A percentile compares a stretch with the other conserved stretches of the same genome.
These are phyloP conservation scores for honey bee (Apis mellifera) DNA, from an alignment of 1,140 invertebrate species.

Conservation along the genomic window Amel_HAv3.1 CM009942.2:6466501-6467000, in stretches of 20 bases:
- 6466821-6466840: slow-evolving; percentile 22
- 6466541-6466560: slow-evolving; percentile 51
- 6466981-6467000: neutral
- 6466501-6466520: neutral
- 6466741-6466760: slow-evolving; percentile 6
- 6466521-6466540: slow-evolving; percentile 41
- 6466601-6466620: slow-evolving; percentile 44
- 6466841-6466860: slow-evolving; percentile 7
- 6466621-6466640: slow-evolving; percentile 42
- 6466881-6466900: slow-evolving; percentile 29
- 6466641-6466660: slow-evolving; percentile 31
- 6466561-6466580: slow-evolving; percentile 51
- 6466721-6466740: neutral
- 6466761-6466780: slow-evolving; percentile 44
- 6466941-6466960: slow-evolving; percentile 14
- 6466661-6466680: slow-evolving; percentile 63
- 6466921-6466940: neutral
- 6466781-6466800: slow-evolving; percentile 56
- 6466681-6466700: slow-evolving; percentile 48
- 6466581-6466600: slow-evolving; percentile 49
- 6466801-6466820: slow-evolving; percentile 41
- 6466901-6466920: neutral
- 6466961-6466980: slow-evolving; percentile 30
- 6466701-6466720: neutral
- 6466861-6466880: neutral